A percentile compares a stretch with the other conserved stretches of the same genome.
phyloP scores from a whole-genome alignment of 2,888 invertebrate species.

The Tetranychus truncatus region DNA sequence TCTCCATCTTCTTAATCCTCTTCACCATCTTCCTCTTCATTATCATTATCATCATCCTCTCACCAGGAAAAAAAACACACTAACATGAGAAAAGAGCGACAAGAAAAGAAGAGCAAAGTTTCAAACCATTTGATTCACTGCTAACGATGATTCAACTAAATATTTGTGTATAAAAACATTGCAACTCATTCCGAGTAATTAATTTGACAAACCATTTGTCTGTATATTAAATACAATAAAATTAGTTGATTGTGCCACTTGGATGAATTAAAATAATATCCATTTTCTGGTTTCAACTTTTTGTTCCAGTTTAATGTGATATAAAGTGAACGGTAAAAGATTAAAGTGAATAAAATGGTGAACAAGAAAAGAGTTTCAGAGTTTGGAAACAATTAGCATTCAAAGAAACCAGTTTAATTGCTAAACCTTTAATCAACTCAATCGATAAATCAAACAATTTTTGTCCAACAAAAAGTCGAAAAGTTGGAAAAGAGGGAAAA shows the following conservation, averaged over 20 bases:
- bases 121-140: not conserved
- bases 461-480: too few relatives aligned
- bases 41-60: not conserved
- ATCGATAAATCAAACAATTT: too few relatives aligned
- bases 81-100: too few relatives aligned
- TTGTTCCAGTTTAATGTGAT: not conserved
- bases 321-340: too few relatives aligned
- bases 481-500: too few relatives aligned
- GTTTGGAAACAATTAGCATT: too few relatives aligned
- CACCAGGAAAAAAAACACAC: not conserved
- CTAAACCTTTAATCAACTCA: too few relatives aligned
- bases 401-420: too few relatives aligned
- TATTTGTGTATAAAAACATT: not conserved
- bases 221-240: not conserved
- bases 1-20: not conserved
- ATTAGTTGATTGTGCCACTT: slow-evolving; percentile 1
- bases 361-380: too few relatives aligned
- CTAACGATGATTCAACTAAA: not conserved
- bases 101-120: not conserved
- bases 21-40: not conserved
- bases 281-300: not conserved
- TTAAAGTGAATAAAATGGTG: too few relatives aligned
- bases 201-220: not conserved
- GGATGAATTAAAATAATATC: not conserved
- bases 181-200: not conserved